Percentiles rank a stretch among this genome's conserved stretches.
phyloP scores from a whole-genome alignment of 2,797 vertebrate genomes.

The Tokudaia tokunoshimensis region DNA sequence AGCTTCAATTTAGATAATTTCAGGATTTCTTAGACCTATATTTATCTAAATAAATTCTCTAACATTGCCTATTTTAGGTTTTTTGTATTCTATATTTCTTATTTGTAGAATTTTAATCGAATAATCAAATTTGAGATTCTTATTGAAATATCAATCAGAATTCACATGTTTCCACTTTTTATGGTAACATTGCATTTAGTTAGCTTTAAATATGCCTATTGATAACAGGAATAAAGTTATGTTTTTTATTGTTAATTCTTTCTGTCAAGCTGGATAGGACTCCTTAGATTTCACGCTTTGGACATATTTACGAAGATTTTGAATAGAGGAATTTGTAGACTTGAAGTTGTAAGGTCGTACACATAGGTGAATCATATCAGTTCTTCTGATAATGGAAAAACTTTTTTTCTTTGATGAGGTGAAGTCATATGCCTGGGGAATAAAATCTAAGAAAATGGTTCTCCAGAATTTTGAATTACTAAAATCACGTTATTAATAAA shows the following conservation, averaged over 20 bases:
- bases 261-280: background rate
- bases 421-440: background rate
- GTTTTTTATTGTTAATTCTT: background rate
- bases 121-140: background rate
- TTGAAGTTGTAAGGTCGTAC: background rate
- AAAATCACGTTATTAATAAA: constrained; percentile 66
- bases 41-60: background rate
- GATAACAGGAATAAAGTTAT: background rate
- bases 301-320: background rate
- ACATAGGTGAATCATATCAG: background rate
- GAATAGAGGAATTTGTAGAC: background rate
- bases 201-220: background rate
- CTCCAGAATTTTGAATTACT: constrained; percentile 47
- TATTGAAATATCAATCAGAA: background rate
- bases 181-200: background rate
- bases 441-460: constrained; percentile 5
- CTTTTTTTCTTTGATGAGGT: background rate
- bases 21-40: background rate
- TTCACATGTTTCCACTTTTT: background rate
- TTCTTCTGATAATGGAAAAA: background rate
- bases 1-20: background rate
- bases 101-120: background rate
- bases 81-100: constrained; percentile 39
- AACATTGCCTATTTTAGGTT: background rate
- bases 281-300: background rate